Base-by-base conservation (phyloP, 35 echinoderm and acorn worm genomes). In the Heliocidaris erythrogramma region DNA sequence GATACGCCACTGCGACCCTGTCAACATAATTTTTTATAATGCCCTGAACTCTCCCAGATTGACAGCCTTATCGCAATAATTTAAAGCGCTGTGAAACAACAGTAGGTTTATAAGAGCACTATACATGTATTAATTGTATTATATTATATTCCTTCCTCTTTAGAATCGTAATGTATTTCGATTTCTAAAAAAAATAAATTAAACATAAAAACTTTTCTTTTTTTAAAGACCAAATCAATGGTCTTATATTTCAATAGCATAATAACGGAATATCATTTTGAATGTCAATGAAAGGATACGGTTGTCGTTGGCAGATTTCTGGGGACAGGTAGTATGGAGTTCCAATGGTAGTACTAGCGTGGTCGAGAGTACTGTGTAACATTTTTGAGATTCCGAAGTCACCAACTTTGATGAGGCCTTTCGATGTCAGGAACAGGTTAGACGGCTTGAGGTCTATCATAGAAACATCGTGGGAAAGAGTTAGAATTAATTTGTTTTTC, bases 311-410 rank as follows among this genome's bases (percentile, higher is more conserved):
- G 86, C 98, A 99, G 31, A 99, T 99, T 49, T 99, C 98, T 32
- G 98, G 98, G 5, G 98, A 99, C 14, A 99, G 93, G 88, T 99
- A 99, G 49, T 99, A 99, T 13, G 98, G 98, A 49, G 98, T 99
- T 10, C 98, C 98, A 61, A 99, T 99, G 0, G 98, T 94, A 24
- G 98, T 99, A 49, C 88, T 92, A 5, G 98, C 98, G 52, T 97
- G 96, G 24, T 99, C 98, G 24, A 95, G 88, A 42, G 96, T 95
- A 65, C 95, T 88, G 6, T 86, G 78, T 24, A 99, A 69, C 88
- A 87, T 95, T 21, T 91, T 94, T 2, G 98, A 95, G 59, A 99
- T 99, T 69, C 98, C 98, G 92, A 99, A 99, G 94, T 99, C 98
- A 48, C 98, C 98, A 32, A 99, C 92, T 94, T 99, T 99, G 16